phyloP scores from a whole-genome alignment of 2,888 invertebrate genomes.

The Pandemis cinnamomeana region DNA sequence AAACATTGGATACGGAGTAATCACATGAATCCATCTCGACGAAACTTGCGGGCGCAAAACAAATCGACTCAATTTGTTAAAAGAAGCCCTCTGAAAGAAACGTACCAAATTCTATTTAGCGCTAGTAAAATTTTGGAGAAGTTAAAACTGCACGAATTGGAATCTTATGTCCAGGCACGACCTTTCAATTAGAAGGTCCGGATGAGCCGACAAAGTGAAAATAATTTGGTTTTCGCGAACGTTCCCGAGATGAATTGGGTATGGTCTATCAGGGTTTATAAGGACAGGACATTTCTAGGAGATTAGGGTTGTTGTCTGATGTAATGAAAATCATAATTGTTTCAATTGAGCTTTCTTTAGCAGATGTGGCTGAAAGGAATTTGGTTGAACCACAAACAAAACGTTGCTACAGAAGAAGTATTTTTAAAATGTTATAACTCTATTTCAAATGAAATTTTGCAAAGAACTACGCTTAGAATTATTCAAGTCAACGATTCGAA shows the following conservation, averaged over 20 bases:
- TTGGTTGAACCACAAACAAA: too few relatives aligned
- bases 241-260: slow-evolving; percentile 35
- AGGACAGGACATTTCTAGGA: slow-evolving; percentile 21
- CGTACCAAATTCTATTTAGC: slow-evolving; percentile 11
- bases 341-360: background rate
- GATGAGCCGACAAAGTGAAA: background rate
- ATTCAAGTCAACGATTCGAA: too few relatives aligned
- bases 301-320: slow-evolving; percentile 22
- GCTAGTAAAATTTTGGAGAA: slow-evolving; percentile 2
- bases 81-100: slow-evolving; percentile 39
- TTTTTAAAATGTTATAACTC: too few relatives aligned
- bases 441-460: too few relatives aligned
- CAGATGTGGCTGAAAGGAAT: background rate
- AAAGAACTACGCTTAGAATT: too few relatives aligned
- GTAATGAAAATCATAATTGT: slow-evolving; percentile 22
- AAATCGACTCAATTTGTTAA: slow-evolving; percentile 47
- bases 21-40: slow-evolving; percentile 42
- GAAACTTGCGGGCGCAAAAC: slow-evolving; percentile 45
- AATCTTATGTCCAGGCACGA: background rate
- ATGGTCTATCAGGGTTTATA: slow-evolving; percentile 38
- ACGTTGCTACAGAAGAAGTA: too few relatives aligned
- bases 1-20: slow-evolving; percentile 39
- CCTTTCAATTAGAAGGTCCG: slow-evolving; percentile 7
- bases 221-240: slow-evolving; percentile 14
- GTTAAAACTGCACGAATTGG: background rate